Base-by-base conservation (phyloP, 2,797 vertebrate genomes). In the Epinephelus awoara region DNA sequence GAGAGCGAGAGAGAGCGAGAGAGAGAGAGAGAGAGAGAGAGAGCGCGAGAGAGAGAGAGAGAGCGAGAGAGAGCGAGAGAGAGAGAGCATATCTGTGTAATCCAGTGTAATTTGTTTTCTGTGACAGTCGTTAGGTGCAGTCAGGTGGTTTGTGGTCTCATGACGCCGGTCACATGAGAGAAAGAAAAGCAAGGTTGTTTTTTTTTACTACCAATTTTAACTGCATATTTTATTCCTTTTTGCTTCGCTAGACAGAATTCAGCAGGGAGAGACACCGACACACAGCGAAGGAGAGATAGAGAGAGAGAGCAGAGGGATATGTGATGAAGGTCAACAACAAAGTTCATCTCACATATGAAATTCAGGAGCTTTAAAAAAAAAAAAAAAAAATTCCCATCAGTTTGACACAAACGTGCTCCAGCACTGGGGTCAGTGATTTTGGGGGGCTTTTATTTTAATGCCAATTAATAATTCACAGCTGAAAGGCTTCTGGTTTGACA, bases 111-210 rank as follows among this genome's bases (percentile, higher is more conserved):
- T 91, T 82, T 83, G 80, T 91, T 91, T 72, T 34, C 79, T 57
- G 78, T 85, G 85, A 90, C 89, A 75, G 85, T 83, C 1, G 58
- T 85, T 80, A 55, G 63, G 55, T 87, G 80, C 74, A 61, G 82
- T 89, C 89, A 69, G 85, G 85, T 75, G 88, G 72, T 67, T 59
- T 23, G 44, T 13, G 68, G 80, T 92, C 90, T 82, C 87, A 82
- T 89, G 89, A 83, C 63, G 44, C 2, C 19, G 10, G 75, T 87
- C 90, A 84, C 85, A 90, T 62, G 75, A 76, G 12, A 75, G 13
- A 27, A 50, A 40, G 46, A 77, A 47, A 76, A 81, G 44, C 25
- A 61, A 63, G 69, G 72, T 58, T 82, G 76, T 87, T 72, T 67
- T 46, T 74, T 38, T 61, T 47, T 44, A 57, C 3, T 5, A 19